Percentiles rank a stretch among this genome's conserved stretches.
Conservation (phyloP, 2,888 invertebrate genomes). For the Epinotia bilunana region DNA sequence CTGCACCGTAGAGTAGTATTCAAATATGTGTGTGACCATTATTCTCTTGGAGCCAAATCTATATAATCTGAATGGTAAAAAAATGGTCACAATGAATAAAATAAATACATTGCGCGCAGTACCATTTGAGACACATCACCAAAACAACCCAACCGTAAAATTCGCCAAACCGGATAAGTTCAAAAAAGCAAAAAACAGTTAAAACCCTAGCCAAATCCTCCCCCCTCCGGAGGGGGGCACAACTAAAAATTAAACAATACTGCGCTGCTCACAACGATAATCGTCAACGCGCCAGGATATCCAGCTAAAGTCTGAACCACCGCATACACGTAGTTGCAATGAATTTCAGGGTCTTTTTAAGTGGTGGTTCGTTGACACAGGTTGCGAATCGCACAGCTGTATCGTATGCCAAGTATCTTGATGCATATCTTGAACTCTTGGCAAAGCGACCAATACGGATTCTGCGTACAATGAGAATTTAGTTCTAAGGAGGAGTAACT, state of each 20-base stretch:
- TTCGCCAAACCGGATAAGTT: slow-evolving; percentile 12
- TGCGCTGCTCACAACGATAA: neutral
- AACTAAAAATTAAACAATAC: slow-evolving; percentile 51
- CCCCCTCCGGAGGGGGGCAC: slow-evolving; percentile 28
- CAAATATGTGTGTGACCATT: no score
- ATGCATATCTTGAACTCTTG: slow-evolving; percentile 47
- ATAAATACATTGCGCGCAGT: neutral
- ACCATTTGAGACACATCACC: neutral
- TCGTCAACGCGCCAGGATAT: neutral
- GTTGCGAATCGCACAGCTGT: slow-evolving; percentile 8
- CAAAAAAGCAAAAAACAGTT: slow-evolving; percentile 25
- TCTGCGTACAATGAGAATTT: slow-evolving; percentile 2
- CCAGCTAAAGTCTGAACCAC: neutral
- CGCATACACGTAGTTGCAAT: neutral
- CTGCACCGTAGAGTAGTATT: no score
- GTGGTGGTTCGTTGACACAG: neutral
- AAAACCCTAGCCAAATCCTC: slow-evolving; percentile 37
- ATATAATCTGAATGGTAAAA: no score
- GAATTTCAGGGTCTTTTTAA: neutral
- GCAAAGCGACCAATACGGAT: slow-evolving; percentile 36
- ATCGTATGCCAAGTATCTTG: slow-evolving; percentile 46
- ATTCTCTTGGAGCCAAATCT: no score
- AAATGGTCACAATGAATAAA: no score
- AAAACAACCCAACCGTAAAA: slow-evolving; percentile 7
- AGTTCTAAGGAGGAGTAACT: slow-evolving; percentile 2